Evolutionary conservation across 2,113 vertebrate species (phyloP), one percentile per base, ranked within the genome.

Genomic region (Cyanoderma ruficeps): DNA sequence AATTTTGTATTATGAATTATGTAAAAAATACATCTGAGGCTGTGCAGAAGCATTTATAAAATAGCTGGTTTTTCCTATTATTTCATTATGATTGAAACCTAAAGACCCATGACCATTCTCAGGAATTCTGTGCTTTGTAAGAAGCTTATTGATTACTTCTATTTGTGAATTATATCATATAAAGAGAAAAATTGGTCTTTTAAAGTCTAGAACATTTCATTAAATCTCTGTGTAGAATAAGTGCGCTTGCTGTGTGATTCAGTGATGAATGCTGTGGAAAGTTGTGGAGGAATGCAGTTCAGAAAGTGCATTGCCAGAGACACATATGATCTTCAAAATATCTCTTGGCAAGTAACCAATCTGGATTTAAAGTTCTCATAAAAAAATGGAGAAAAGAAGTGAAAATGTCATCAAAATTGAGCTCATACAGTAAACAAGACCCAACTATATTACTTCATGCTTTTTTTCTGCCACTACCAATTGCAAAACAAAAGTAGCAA

Each of bases 291-390:
- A 91, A 78, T 47, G 52, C 5, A 21, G 13, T 28, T 85, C 19
- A 55, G n/a, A 71, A 82, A 83, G 11, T 11, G 2, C 20, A 61
- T 35, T 31, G 20, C 15, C 20, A 44, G 11, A 5, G 1, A 33
- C 8, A 35, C 3, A 14, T 0, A 0, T 23, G 37, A 46, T 11
- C 16, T 49, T 70, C 35, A 80, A 31, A 84, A 42, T 6, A 64
- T 55, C 25, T 65, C 33, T 83, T 52, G 89, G 46, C 1, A 1
- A 67, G 9, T 46, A 82, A 44, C 11, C 9, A 67, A 57, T 28
- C 3, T 44, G 28, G 9, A 65, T 35, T 86, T 80, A 74, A 52
- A 65, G 9, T 72, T 25, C 6, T 78, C 68, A 53, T 65, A 4
- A 42, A 70, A 71, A 12, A 35, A 86, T 53, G 17, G 41, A 84